Conservation (phyloP, 2,797 vertebrate species). For the Hypotaenidia philippensis region DNA sequence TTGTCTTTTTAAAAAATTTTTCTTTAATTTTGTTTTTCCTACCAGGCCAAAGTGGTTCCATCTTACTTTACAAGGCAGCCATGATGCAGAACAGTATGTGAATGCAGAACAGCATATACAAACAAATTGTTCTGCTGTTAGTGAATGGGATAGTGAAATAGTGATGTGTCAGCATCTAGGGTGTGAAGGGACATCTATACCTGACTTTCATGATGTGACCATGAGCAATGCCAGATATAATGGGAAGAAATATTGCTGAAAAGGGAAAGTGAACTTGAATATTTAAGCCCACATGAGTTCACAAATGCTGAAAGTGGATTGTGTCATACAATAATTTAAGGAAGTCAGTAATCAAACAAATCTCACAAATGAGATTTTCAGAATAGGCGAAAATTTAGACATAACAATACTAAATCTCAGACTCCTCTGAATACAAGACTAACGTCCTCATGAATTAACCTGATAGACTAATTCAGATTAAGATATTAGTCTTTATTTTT, state of each 20-base stretch:
- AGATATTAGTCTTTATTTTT: background rate
- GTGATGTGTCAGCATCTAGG: background rate
- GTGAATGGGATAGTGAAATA: background rate
- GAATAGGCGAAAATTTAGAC: background rate
- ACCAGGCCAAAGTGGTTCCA: background rate
- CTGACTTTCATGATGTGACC: background rate
- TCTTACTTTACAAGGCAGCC: background rate
- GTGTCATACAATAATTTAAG: background rate
- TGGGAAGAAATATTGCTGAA: background rate
- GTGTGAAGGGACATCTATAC: background rate
- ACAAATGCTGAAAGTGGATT: background rate
- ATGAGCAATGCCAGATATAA: background rate
- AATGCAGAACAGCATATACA: background rate
- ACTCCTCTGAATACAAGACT: background rate
- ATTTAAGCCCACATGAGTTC: background rate
- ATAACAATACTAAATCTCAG: background rate
- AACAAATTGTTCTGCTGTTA: background rate
- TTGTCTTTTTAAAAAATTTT: background rate
- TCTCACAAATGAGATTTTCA: background rate
- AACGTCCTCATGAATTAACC: background rate
- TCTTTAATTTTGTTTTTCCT: background rate
- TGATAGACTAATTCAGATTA: background rate
- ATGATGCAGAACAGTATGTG: background rate
- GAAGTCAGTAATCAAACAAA: background rate
- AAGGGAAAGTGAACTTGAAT: background rate